Percentiles rank a stretch among this genome's conserved stretches.
Conservation (phyloP, 2,888 invertebrate species). For the Sarcophaga carnaria region DNA sequence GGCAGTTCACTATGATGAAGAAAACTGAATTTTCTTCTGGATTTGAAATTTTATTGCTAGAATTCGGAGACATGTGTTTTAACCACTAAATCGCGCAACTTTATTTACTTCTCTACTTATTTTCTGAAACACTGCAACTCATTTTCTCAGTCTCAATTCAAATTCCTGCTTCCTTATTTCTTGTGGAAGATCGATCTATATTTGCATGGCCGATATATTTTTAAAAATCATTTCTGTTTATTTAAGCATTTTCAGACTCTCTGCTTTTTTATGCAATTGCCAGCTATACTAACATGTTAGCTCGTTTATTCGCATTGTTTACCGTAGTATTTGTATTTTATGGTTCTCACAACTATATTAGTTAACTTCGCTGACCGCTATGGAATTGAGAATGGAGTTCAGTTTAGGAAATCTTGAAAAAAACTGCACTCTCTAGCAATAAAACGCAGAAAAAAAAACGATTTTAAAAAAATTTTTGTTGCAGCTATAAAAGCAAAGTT, state of each 20-base stretch:
- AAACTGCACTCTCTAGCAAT: neutral
- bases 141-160: too few species aligned
- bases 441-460: neutral
- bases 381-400: constrained; percentile 65
- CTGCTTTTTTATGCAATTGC: neutral
- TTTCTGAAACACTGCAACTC: too few species aligned
- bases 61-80: too few species aligned
- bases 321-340: constrained; percentile 21
- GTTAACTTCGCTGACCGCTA: constrained; percentile 65
- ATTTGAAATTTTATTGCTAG: too few species aligned
- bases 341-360: constrained; percentile 53
- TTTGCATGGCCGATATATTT: too few species aligned
- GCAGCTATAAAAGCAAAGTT: neutral
- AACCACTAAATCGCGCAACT: too few species aligned
- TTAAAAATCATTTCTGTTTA: too few species aligned
- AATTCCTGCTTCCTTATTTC: too few species aligned
- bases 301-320: neutral
- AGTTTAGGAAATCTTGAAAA: constrained; percentile 48
- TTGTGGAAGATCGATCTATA: too few species aligned
- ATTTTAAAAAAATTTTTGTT: neutral
- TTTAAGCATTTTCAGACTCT: neutral
- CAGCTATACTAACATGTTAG: neutral
- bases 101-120: too few species aligned
- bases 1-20: too few species aligned
- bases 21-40: too few species aligned